Evolutionary conservation across 2,797 vertebrate species (phyloP), one percentile per base, ranked within the genome.

Genomic region (Eidolon dupreanum): DNA sequence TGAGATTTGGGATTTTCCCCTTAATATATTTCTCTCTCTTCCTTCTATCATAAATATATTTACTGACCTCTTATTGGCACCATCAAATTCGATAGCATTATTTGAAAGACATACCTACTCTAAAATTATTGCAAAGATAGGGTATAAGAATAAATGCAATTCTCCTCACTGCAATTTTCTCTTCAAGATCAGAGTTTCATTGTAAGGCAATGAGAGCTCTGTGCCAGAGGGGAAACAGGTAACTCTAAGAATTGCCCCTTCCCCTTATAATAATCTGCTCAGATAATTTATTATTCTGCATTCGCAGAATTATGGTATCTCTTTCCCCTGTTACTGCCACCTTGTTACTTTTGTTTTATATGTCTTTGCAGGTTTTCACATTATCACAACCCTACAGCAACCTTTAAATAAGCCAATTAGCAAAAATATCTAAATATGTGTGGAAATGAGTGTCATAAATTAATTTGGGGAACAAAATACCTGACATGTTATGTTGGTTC

Each of bases 351-450:
- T 95, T 96, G 95, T 97, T 97, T 97, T 90, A 93, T 97, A 93
- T 89, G 55, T 66, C 82, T 36, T 97, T 98, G 86, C 66, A 96
- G 53, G 98, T 97, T 96, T 93, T 88, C 89, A 96, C 97, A 94
- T 81, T 91, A 95, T 97, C 96, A 97, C 92, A 97, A 77, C 81
- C 57, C 53, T 91, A 92, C 41, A 6, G 28, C 49, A 90, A 73
- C 38, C 78, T 97, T 89, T 71, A 96, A 98, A 97, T 84, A 97
- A 3, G 74, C 15, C 86, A 96, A 88, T 97, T 98, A 98, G 86
- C 36, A 97, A 94, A 79, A 77, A 68, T n/a, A 91, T 96, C 96
- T 97, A 98, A 98, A 96, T 97, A 95, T 94, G 3, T 59, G 53
- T 59, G 55, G 93, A 94, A 92, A 46, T 93, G 17, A 17, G 51